phyloP scores from a whole-genome alignment of 2,888 invertebrate species.

The Lasioglossum villosulum region DNA sequence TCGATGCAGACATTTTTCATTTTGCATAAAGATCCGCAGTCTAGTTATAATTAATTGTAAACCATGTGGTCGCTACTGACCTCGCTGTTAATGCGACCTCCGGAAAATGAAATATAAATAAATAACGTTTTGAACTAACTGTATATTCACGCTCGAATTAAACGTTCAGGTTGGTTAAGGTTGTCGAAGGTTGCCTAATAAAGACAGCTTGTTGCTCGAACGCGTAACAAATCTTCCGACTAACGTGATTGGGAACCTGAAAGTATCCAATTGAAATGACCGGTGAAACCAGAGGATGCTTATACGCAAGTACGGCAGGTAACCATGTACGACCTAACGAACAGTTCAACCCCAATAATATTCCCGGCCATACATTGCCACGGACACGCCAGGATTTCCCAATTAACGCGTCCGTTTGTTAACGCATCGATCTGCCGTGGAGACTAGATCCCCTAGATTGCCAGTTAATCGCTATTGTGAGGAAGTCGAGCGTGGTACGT shows the following conservation, averaged over 20 bases:
- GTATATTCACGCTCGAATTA: too few species aligned
- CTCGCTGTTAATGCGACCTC: too few species aligned
- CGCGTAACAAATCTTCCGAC: not conserved
- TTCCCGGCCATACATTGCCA: slow-evolving; percentile 10
- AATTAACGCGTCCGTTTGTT: slow-evolving; percentile 30
- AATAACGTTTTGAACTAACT: too few species aligned
- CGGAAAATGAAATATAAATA: too few species aligned
- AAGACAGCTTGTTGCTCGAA: not conserved
- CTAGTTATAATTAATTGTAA: too few species aligned
- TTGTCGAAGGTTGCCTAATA: not conserved
- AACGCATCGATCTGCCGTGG: slow-evolving; percentile 9
- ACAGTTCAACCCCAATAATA: slow-evolving; percentile 15
- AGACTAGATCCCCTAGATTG: not conserved
- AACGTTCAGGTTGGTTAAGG: too few species aligned
- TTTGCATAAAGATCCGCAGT: too few species aligned
- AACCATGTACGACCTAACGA: slow-evolving; percentile 6
- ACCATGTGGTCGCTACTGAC: too few species aligned
- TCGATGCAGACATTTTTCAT: too few species aligned
- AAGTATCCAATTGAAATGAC: not conserved
- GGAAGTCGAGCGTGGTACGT: slow-evolving; percentile 21
- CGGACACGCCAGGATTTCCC: slow-evolving; percentile 8
- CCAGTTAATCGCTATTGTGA: slow-evolving; percentile 21
- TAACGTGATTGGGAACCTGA: not conserved
- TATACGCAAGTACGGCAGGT: not conserved
- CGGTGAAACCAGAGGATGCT: not conserved